A percentile compares a stretch with the other conserved stretches of the same genome.
Conservation (phyloP, 2,888 invertebrate species). For the Cephus pygmeus region DNA sequence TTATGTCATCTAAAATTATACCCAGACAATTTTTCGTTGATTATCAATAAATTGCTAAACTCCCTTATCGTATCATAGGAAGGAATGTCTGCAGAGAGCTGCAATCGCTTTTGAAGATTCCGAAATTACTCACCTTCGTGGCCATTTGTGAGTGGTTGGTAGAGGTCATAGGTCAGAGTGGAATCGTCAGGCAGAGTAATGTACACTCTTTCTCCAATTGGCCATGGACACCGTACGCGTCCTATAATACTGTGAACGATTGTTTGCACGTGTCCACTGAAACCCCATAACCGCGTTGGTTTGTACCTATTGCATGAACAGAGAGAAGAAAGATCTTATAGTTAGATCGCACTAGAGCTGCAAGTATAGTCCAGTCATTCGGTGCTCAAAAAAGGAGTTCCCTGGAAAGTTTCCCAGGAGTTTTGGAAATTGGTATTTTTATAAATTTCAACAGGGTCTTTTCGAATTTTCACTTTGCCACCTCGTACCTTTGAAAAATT, state of each 20-base stretch:
- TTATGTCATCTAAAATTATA: conserved; percentile 79
- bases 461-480: no score
- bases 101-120: conserved; percentile 1
- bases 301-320: conserved; percentile 74
- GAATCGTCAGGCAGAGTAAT: conserved; percentile 84
- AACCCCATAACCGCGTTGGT: conserved; percentile 93
- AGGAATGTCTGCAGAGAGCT: not conserved
- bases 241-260: conserved; percentile 90
- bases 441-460: no score
- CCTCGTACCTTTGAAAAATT: no score
- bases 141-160: conserved; percentile 80
- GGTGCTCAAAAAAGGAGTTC: no score
- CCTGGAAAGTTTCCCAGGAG: no score
- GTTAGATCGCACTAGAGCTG: not conserved
- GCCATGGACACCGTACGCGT: conserved; percentile 89
- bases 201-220: conserved; percentile 84
- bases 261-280: conserved; percentile 95
- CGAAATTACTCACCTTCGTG: conserved; percentile 73
- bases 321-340: not conserved
- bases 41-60: not conserved
- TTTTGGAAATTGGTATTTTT: no score
- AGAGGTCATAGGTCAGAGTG: conserved; percentile 92
- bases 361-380: not conserved
- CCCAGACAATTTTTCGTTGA: not conserved
- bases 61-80: not conserved